Base-by-base conservation (phyloP, 2,797 vertebrate genomes). In the Gastrophryne carolinensis region DNA sequence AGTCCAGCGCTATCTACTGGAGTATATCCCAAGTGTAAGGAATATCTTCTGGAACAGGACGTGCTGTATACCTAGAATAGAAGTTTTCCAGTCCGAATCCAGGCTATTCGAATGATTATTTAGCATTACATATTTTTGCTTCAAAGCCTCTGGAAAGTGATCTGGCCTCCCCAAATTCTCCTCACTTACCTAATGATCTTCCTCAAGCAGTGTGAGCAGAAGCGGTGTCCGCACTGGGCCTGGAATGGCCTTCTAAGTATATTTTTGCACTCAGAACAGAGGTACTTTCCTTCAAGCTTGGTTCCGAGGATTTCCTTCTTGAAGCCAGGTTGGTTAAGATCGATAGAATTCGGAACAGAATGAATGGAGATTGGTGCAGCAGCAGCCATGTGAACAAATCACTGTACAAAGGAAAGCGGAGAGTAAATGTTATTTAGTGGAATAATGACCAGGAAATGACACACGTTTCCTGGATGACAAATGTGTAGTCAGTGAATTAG, bases 161-260 rank as follows among this genome's bases (percentile, higher is more conserved):
- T n/a, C n/a, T n/a, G n/a, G n/a, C n/a, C n/a, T n/a, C n/a, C n/a
- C n/a, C n/a, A n/a, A n/a, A n/a, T n/a, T n/a, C n/a, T n/a, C n/a
- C 32, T 4, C 4, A 44, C 56, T 90, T 89, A 99, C 97, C 97
- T 97, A 85, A 96, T 95, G 69, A 98, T 94, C 84, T 89, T 91
- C 76, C 87, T 93, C 82, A 97, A 92, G 80, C 97, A 99, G 79
- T 85, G 91, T 4, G 93, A 93, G 78, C 97, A 99, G 91, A 96
- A 99, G 60, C 98, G 95, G 74, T 99, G 98, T 15, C 98, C 97
- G 0, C 98, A 99, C 85, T 96, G 94, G 0, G 96, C 98, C 86
- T 99, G 98, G 78, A 95, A 93, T 0, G 98, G 97, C 78, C 93
- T 90, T 83, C 98, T 90, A 60, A 99, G 80, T 23, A 99, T 93